These are phyloP conservation scores for Parochlus steinenii DNA, from an alignment of 2,888 invertebrate species.

Conservation along the genomic window DNA sequence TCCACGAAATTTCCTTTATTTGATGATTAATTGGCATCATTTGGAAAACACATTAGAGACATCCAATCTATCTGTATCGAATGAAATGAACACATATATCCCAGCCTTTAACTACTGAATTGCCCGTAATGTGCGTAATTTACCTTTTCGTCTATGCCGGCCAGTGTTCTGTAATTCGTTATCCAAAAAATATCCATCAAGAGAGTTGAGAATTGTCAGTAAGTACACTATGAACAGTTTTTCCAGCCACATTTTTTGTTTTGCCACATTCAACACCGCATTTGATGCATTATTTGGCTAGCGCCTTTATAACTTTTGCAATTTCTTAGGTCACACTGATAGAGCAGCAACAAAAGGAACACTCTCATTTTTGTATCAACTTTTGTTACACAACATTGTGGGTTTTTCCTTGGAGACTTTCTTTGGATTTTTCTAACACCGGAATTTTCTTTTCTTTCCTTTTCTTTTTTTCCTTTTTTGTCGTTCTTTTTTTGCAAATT, in stretches of 20 bases:
- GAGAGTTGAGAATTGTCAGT: slow-evolving; percentile 15
- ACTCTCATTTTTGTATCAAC: too few species aligned
- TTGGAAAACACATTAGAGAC: too few species aligned
- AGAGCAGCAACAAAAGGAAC: background rate
- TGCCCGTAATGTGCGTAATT: too few species aligned
- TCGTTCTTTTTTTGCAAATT: background rate
- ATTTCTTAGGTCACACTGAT: too few species aligned
- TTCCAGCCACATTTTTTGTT: slow-evolving; percentile 14
- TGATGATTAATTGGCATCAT: too few species aligned
- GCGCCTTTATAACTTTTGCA: background rate
- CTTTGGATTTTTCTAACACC: slow-evolving; percentile 1
- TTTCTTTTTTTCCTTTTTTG: background rate
- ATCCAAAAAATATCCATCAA: slow-evolving; percentile 17
- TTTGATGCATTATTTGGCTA: background rate
- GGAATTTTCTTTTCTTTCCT: background rate
- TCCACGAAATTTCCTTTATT: too few species aligned
- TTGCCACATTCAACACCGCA: too few species aligned
- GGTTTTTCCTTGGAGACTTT: too few species aligned
- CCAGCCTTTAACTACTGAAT: too few species aligned
- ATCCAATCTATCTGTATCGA: too few species aligned
- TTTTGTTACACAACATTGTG: too few species aligned
- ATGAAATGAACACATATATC: too few species aligned
- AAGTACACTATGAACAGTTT: slow-evolving; percentile 15
- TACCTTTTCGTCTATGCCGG: slow-evolving; percentile 16
- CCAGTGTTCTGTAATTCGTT: slow-evolving; percentile 16